Evolutionary conservation across 23 tunicate species (phyloP).

Genomic region (Aplidium turbinatum): DNA sequence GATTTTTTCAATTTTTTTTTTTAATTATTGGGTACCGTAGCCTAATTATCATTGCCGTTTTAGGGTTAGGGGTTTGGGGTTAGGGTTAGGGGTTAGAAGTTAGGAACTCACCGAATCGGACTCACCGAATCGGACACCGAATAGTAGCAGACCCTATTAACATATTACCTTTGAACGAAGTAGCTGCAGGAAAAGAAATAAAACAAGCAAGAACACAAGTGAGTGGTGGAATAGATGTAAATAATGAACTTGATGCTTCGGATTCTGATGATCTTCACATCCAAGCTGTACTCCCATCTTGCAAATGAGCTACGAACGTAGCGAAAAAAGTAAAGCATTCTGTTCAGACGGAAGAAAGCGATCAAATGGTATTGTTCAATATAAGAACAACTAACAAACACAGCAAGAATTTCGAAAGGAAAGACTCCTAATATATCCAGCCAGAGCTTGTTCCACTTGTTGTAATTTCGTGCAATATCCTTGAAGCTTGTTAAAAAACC

Average conservation of each 20-base stretch:
- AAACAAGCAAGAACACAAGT: conserved; percentile 66
- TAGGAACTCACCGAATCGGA: too few species aligned
- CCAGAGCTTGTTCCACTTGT: conserved; percentile 56
- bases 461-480: conserved; percentile 59
- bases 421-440: conserved; percentile 60
- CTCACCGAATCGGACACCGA: too few species aligned
- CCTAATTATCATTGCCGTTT: too few species aligned
- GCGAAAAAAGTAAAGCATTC: conserved; percentile 48
- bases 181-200: conserved; percentile 83
- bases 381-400: conserved; percentile 34
- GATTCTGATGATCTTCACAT: conserved; percentile 61
- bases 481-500: conserved; percentile 71
- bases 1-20: too few species aligned
- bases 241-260: conserved; percentile 65
- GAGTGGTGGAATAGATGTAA: conserved; percentile 82
- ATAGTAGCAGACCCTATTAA: too few species aligned
- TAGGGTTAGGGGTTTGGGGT: too few species aligned
- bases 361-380: conserved; percentile 33
- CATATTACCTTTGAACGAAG: conserved; percentile 67
- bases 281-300: conserved; percentile 59
- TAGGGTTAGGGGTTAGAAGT: too few species aligned
- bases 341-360: conserved; percentile 59
- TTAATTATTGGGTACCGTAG: too few species aligned
- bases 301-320: conserved; percentile 61
- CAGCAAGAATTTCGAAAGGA: conserved; percentile 72